Evolutionary conservation across 2,888 invertebrate species (phyloP), one percentile per base, ranked within the genome.

Genomic region (Euspilapteryx auroguttella): DNA sequence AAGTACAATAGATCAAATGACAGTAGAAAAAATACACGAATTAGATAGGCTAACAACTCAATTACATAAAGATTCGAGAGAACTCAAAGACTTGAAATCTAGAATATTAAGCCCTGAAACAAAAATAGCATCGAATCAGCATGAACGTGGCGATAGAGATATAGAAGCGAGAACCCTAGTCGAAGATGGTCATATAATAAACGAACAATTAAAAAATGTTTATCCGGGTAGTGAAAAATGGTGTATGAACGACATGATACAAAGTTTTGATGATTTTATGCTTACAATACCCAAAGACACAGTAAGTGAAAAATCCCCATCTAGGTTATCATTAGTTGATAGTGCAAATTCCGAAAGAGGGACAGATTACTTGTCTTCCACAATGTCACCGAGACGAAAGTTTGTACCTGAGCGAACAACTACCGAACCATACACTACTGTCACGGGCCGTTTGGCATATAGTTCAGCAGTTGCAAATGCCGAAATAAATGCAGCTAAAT

Each of bases 11-110:
- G 87, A 88, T 64, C 84, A 87, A 61, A 84, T 85, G 36, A 83
- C 87, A 31, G 82, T 88, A 54, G 86, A 86, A 58, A 87, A 87
- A 69, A 76, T 87, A 52, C 85, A 86, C 48, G 87, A 87, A 69
- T 78, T 88, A 58, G 88, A 88, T 77, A 80, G 85, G 55, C 57
- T 88, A 47, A 86, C 86, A 53, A 82, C 78, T 38, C 87, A 87
- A 65, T 77, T 88, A 49, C 85, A 87, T 44, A 85, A 86, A 64
- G 88, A 88, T 68, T 86, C 87, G 33, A 82, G 85, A 56, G 86
- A 86, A 59, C 77, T 87, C 44, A 85, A 86, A 64, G 86, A 87
- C 55, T 73, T 88, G 39, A 85, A 86, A 61, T 79, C 82, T 44
- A 80, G 84, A 56, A 65, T 87, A 38, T 68, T 85, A 48, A 85